phyloP scores from a whole-genome alignment of 2,113 vertebrate species.

The Grammomys surdaster region DNA sequence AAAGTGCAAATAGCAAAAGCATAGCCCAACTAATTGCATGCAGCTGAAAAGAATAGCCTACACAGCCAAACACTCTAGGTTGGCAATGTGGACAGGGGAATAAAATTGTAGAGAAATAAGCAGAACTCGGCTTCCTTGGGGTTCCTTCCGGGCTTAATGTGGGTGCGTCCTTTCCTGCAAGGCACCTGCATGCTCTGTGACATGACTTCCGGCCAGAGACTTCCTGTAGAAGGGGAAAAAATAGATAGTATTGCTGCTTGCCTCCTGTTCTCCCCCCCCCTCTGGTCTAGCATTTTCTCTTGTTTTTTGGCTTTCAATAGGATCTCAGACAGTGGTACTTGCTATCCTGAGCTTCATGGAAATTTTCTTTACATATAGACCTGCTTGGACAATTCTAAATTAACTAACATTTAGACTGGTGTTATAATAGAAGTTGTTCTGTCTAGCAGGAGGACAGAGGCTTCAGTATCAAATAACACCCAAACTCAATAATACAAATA shows the following conservation, averaged over 20 bases:
- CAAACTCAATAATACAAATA: neutral
- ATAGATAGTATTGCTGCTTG: neutral
- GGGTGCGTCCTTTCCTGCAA: neutral
- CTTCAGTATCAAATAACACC: neutral
- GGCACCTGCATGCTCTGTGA: neutral
- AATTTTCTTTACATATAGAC: neutral
- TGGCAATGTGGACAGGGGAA: neutral
- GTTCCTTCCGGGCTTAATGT: neutral
- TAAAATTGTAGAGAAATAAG: slow-evolving; percentile 19
- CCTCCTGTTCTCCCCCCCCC: neutral
- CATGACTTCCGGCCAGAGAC: slow-evolving; percentile 30
- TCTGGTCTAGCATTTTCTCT: neutral
- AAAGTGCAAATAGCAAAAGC: slow-evolving; percentile 14
- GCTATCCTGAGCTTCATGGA: neutral
- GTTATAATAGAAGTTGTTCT: neutral
- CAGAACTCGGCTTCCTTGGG: neutral
- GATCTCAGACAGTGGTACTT: neutral
- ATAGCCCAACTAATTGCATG: neutral
- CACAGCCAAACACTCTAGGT: neutral
- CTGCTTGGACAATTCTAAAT: slow-evolving; percentile 55
- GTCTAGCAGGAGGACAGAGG: neutral
- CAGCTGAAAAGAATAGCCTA: neutral
- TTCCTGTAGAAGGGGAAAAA: slow-evolving; percentile 47
- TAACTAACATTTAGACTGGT: neutral
- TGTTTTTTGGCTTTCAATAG: slow-evolving; percentile 41